Evolutionary conservation across 1,140 invertebrate species (phyloP), one percentile per base, ranked within the genome.

Genomic region (Drosophila persimilis): DNA sequence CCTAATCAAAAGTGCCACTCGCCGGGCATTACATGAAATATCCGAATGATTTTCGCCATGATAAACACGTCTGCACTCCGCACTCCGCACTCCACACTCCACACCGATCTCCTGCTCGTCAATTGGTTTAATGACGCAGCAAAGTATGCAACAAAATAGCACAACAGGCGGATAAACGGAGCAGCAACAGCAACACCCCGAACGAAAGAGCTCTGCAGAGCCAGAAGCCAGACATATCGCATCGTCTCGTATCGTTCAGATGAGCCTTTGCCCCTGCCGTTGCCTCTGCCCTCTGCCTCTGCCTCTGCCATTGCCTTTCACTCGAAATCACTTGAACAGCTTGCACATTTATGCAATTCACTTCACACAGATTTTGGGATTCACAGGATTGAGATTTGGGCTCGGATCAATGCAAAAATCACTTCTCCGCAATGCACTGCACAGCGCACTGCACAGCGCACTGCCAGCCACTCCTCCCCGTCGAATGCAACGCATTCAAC

Each of bases 331-430:
- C 79, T 81, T 78, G 69, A 77, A 78, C 74, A 78, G 55, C 63
- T 81, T 83, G 79, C 79, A 69, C 79, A 81, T 81, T 83, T 69
- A 74, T 83, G 60, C 79, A 62, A 74, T 58, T 83, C 70, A 77
- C 64, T 83, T 77, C 79, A 73, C 73, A 76, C 62, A 78, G 48
- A 70, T 81, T 39, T 39, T 13, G 11, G 35, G 35, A 39, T 5
- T 13, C 11, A 39, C 35, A 39, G 50, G 48, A 39, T 55, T 55
- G 13, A 39, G 65, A 55, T 67, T 39, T 83, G 62, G 74, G 47
- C 74, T 53, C 31, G 59, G 78, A 80, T 80, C 73, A 77, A 71
- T 81, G 67, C 78, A 73, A 81, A 80, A 80, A 73, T 80, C 78
- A 62, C 67, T 80, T 81, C 9, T 48, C 76, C 53, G 45, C 55